Evolutionary conservation across 2,888 invertebrate species (phyloP).

Genomic region (Coenonympha arcania): DNA sequence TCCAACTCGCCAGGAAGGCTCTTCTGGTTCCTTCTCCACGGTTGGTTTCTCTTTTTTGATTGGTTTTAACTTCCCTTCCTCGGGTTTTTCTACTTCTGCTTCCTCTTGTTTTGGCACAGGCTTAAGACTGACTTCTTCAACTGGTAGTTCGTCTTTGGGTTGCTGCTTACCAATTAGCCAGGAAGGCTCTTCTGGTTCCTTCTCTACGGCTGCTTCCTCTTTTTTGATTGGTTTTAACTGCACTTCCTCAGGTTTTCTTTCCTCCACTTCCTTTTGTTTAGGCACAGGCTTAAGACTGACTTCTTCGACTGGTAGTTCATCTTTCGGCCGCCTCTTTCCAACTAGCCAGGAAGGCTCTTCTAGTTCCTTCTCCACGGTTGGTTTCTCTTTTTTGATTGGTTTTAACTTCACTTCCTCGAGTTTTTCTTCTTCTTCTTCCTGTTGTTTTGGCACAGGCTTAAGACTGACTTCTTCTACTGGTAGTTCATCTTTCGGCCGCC

Average conservation of each 20-base stretch:
- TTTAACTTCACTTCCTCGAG: constrained; percentile 44
- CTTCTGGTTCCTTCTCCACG: no score
- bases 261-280: constrained; percentile 44
- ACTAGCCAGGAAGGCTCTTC: constrained; percentile 38
- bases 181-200: constrained; percentile 42
- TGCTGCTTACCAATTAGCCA: constrained; percentile 38
- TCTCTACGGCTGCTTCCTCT: constrained; percentile 25
- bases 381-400: constrained; percentile 37
- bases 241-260: constrained; percentile 38
- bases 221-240: constrained; percentile 37
- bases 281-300: constrained; percentile 12
- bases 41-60: constrained; percentile 37
- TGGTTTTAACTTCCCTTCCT: constrained; percentile 39
- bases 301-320: background rate
- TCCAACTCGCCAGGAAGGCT: constrained; percentile 60
- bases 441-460: constrained; percentile 31
- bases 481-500: constrained; percentile 28
- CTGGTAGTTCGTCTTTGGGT: constrained; percentile 44
- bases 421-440: constrained; percentile 34
- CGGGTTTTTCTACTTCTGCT: constrained; percentile 25
- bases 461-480: constrained; percentile 41
- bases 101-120: constrained; percentile 11
- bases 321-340: constrained; percentile 47
- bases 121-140: constrained; percentile 34
- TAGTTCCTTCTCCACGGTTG: constrained; percentile 35